phyloP scores from a whole-genome alignment of 2,797 vertebrate species.

The Glossophaga mutica region DNA sequence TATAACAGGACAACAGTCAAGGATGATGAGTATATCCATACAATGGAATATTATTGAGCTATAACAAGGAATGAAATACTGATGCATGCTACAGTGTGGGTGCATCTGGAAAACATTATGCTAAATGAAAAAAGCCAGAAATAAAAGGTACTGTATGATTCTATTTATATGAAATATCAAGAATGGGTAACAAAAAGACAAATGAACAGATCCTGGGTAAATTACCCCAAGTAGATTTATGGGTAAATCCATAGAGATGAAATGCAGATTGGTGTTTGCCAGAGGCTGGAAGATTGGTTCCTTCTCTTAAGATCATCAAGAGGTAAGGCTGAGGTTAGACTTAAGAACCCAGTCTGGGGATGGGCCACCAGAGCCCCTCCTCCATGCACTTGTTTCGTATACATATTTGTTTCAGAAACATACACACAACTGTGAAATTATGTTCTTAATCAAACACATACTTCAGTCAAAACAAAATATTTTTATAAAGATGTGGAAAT shows the following conservation, averaged over 20 bases:
- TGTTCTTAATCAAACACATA: slow-evolving; percentile 68
- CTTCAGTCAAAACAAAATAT: slow-evolving; percentile 59
- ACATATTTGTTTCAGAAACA: slow-evolving; percentile 57
- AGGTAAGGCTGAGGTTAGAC: neutral
- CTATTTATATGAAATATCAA: neutral
- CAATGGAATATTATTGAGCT: neutral
- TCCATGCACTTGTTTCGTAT: slow-evolving; percentile 42
- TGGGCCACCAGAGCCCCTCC: neutral
- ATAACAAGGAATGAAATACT: neutral
- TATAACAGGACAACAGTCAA: neutral
- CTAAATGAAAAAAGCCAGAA: neutral
- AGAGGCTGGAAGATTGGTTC: neutral
- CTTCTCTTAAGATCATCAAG: neutral
- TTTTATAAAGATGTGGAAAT: slow-evolving; percentile 10
- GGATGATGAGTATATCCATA: neutral
- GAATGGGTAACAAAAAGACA: neutral
- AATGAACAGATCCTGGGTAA: no score
- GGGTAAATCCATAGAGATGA: neutral
- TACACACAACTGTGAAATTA: slow-evolving; percentile 35
- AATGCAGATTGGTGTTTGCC: neutral
- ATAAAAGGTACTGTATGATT: neutral
- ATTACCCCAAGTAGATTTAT: no score
- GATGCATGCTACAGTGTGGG: neutral
- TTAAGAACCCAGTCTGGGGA: neutral
- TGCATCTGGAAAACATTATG: neutral